Evolutionary conservation across 2,113 vertebrate genomes (phyloP), one percentile per base, ranked within the genome.

Genomic region (Motacilla alba): DNA sequence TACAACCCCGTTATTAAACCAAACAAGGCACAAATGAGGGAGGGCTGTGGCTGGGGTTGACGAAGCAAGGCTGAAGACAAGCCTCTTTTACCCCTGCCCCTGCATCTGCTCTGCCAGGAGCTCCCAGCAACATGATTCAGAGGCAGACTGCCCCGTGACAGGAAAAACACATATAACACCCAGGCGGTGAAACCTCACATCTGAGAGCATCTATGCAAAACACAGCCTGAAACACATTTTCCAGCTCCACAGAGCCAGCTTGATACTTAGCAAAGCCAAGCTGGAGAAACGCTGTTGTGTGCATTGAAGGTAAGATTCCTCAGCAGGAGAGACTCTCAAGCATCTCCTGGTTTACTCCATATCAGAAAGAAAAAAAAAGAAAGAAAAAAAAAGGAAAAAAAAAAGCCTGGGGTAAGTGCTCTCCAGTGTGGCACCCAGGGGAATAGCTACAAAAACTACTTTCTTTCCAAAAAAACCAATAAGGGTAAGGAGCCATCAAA

Each of bases 121-220:
- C 83, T 92, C 66, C 37, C 62, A 63, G 62, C 66, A 75, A 35
- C 15, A 2, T 11, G 1, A 59, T 17, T 89, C 24, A 39, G 67
- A 88, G 79, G 64, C 85, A 93, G 84, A 50, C 35, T 44, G 80
- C 83, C 73, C 67, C 13, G 28, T 53, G 88, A 96, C 73, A 80
- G 88, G 95, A 96, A 96, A 91, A 91, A 62, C 80, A 90, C 41
- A 77, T 23, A 24, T 59, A 90, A 83, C 67, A 50, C 59, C 33
- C 66, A 60, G 76, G 76, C 3, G 0, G 58, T 31, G 63, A 77
- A 90, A 92, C 56, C 70, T 76, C 83, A 76, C 93, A 64, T 81
- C 75, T 70, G 81, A 86, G 52, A 89, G 47, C 89, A 47, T 55
- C 64, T 67, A n/a, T 87, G 93, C 70, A 91, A 93, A 95, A 89